Evolutionary conservation across 1,140 invertebrate species (phyloP), one percentile per base, ranked within the genome.

Genomic region (Chymomyza costata): DNA sequence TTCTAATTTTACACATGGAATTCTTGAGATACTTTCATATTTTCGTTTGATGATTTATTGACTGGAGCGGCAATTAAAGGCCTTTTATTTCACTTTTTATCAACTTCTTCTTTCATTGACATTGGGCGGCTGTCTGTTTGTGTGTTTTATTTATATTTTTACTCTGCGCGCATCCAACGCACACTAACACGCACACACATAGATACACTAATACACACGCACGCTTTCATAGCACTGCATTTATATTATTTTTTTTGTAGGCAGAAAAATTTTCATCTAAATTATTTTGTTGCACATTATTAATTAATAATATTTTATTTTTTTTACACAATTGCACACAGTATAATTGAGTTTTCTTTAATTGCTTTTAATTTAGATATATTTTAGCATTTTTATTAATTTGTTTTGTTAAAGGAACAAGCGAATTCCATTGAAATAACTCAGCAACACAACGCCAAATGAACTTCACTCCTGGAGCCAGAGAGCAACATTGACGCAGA

Each of bases 31-130:
- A 38, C 67, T 80, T 78, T 80, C 73, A 78, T 78, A 80, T 73
- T 73, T 71, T 67, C 63, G 74, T 78, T 78, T 81, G 73, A 78
- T 78, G 74, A 78, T 78, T 78, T 78, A 78, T 80, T 64, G 74
- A 78, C 73, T 78, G 74, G 67, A 80, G 68, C 64, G 50, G 73
- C 64, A 80, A 78, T 78, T 78, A 78, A 78, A 73, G 63, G 64
- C 73, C 67, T 78, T 78, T 78, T 80, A 70, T 53, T 52, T 64
- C 69, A 63, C 74, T 73, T 78, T 81, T 78, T 78, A 80, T 80
- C 73, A 78, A 78, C 73, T 78, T 53, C 65, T 66, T n/a, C 13
- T 34, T 34, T 13, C 71, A 60, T 60, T 78, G 73, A 78, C 73
- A 78, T 80, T 78, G 73, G n/a, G 43, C 47, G 34, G 45, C 28